These are phyloP conservation scores for Chaitophorus viminalis DNA, from an alignment of 2,888 invertebrate genomes.

Conservation along the genomic window DNA sequence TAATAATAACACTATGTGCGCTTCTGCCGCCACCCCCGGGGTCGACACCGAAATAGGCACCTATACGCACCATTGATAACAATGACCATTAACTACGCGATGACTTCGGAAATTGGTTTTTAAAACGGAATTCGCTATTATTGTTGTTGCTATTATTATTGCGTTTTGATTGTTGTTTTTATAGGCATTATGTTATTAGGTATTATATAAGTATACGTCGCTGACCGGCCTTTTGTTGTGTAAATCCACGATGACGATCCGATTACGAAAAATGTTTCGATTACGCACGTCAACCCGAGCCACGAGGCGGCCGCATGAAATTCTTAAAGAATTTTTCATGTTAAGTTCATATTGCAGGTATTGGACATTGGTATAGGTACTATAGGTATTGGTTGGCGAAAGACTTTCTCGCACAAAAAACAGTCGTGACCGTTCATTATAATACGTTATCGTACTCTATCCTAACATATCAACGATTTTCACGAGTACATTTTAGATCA, in stretches of 20 bases:
- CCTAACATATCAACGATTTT: neutral
- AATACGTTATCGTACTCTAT: neutral
- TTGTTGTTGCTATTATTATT: conserved; percentile 15
- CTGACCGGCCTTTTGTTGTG: neutral
- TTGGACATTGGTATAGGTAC: too few relatives aligned
- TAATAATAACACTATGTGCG: neutral
- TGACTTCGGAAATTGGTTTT: conserved; percentile 36
- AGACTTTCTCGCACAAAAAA: conserved; percentile 3
- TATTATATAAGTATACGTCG: neutral
- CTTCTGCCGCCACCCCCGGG: neutral
- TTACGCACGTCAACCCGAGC: neutral
- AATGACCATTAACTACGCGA: conserved; percentile 12
- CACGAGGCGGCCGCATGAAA: neutral
- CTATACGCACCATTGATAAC: neutral
- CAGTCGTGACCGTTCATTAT: neutral
- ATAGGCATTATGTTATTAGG: neutral
- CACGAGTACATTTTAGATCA: too few relatives aligned
- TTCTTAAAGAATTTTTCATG: neutral
- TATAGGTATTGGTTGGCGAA: neutral
- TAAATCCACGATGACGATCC: neutral
- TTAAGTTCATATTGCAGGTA: neutral
- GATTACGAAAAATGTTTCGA: neutral
- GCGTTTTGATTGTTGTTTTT: conserved; percentile 6
- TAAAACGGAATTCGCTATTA: conserved; percentile 21
- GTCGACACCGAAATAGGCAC: neutral